Percentiles rank a stretch among this genome's conserved stretches.
These are phyloP conservation scores for Tadarida brasiliensis DNA, from an alignment of 2,797 vertebrate species.

Conservation along the genomic window DNA sequence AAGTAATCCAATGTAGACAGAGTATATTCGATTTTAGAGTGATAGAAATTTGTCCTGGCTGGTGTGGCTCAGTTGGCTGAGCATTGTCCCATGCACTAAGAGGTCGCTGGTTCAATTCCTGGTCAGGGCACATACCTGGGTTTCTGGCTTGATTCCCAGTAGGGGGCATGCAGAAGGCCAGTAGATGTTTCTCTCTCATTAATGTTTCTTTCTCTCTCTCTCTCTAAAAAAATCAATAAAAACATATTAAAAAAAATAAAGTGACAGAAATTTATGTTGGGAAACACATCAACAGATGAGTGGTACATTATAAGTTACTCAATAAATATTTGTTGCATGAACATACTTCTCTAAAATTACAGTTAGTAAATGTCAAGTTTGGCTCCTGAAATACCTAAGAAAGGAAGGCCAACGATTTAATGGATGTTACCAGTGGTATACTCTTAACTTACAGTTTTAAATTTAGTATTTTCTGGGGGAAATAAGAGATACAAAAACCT, in stretches of 20 bases:
- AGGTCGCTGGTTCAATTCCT: too few relatives aligned
- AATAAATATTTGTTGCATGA: conserved; percentile 69
- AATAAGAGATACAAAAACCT: conserved; percentile 46
- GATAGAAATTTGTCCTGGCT: not conserved
- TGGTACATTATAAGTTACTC: conserved; percentile 52
- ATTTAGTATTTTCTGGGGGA: conserved; percentile 54
- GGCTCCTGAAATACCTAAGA: conserved; percentile 32
- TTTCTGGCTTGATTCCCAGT: too few relatives aligned
- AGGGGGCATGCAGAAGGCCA: too few relatives aligned
- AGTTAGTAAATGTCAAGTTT: conserved; percentile 55
- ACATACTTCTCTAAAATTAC: conserved; percentile 61
- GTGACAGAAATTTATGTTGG: conserved; percentile 53
- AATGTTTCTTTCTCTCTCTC: too few relatives aligned
- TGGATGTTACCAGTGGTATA: not conserved
- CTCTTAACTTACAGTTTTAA: conserved; percentile 47
- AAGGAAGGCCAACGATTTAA: conserved; percentile 50
- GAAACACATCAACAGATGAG: conserved; percentile 31
- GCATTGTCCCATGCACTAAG: too few relatives aligned
- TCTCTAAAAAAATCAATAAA: too few relatives aligned
- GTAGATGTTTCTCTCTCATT: too few relatives aligned
- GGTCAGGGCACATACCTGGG: too few relatives aligned
- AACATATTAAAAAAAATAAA: not conserved
- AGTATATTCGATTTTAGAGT: conserved; percentile 63
- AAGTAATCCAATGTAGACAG: conserved; percentile 19
- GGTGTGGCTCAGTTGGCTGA: too few relatives aligned